Percentiles rank a stretch among this genome's conserved stretches.
Conservation (phyloP, 2,797 vertebrate species). For the Pempheris klunzingeri region DNA sequence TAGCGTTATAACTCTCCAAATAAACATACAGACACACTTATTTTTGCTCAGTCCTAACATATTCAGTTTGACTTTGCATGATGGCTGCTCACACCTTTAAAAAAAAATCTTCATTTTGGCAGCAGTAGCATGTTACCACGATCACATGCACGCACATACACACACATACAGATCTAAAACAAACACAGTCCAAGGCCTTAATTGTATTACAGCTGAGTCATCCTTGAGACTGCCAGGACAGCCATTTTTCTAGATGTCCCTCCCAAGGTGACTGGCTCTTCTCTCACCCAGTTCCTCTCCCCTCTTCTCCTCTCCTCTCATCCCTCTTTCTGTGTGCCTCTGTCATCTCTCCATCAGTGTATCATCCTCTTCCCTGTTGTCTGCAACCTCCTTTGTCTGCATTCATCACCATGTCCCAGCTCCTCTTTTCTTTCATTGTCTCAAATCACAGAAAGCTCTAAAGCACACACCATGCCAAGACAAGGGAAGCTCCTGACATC, state of each 20-base stretch:
- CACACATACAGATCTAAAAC: slow-evolving; percentile 15
- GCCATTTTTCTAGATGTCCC: slow-evolving; percentile 68
- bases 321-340: neutral
- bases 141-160: neutral
- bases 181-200: slow-evolving; percentile 57
- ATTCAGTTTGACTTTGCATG: neutral
- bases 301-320: slow-evolving; percentile 27
- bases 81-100: neutral
- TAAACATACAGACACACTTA: neutral
- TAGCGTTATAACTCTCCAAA: neutral
- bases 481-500: slow-evolving; percentile 31
- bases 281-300: slow-evolving; percentile 45
- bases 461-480: slow-evolving; percentile 40
- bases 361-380: slow-evolving; percentile 25
- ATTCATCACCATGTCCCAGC: slow-evolving; percentile 13
- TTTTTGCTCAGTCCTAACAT: neutral
- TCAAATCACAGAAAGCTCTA: slow-evolving; percentile 55
- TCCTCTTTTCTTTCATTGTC: slow-evolving; percentile 34
- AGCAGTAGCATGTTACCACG: neutral
- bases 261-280: slow-evolving; percentile 79
- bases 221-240: slow-evolving; percentile 66
- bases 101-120: neutral
- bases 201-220: slow-evolving; percentile 80
- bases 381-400: slow-evolving; percentile 22
- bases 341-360: slow-evolving; percentile 28